Evolutionary conservation across 2,797 vertebrate genomes (phyloP), one percentile per base, ranked within the genome.

Genomic region (Epinephelus awoara): DNA sequence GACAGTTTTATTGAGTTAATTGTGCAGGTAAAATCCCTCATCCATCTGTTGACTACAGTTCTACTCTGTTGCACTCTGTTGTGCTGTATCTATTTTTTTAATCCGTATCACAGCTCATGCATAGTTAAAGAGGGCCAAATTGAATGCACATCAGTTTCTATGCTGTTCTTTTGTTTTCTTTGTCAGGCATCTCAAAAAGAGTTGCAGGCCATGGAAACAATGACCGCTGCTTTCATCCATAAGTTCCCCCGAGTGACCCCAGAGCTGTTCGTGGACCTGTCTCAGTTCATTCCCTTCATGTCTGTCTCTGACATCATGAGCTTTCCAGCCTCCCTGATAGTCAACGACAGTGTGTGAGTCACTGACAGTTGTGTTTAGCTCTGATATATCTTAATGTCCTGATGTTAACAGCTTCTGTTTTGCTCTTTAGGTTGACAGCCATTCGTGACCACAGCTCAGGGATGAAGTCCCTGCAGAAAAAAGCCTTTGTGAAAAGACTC

Each of bases 251-350:
- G 84, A 29, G 96, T 98, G 77, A 97, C 96, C 29, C 97, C 97
- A 12, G 96, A 97, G 83, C 92, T 98, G 71, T 97, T 98, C 67
- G 94, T 97, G 12, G 96, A 98, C 84, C 93, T 98, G 77, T 97
- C 96, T 13, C 97, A 97, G 65, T 97, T 98, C 91, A 96, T 98
- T 58, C 97, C 97, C 40, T 98, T 97, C 89, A 95, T 98, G 97
- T 96, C 97, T 1, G 96, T 97, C 59, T 95, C 96, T 5, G 96
- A 98, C 89, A 97, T 98, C 66, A 95, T 96, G 94, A 96, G 93
- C 84, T 96, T 98, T 72, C 97, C 97, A 0, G 93, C 95, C 1
- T 96, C 96, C 2, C 94, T 98, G 73, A 92, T 98, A 76, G 94
- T 95, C 92, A 97, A 97, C 2, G 96, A 97, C 89, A 97, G 95